A percentile compares a stretch with the other conserved stretches of the same genome.
Conservation (phyloP, 2,888 invertebrate genomes). For the Heliothis peltigera region DNA sequence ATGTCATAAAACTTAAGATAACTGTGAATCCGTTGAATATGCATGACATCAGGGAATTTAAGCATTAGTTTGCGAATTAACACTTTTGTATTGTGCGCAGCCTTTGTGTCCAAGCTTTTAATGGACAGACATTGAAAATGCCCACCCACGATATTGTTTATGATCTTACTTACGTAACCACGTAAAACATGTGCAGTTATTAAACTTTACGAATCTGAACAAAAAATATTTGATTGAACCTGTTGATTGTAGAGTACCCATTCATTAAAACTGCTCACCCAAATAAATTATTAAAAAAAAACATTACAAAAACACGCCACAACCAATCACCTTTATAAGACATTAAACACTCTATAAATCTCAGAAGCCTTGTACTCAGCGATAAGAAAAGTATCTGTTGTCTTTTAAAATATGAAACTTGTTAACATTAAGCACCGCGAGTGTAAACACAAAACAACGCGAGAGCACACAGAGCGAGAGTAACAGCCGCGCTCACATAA, state of each 20-base stretch:
- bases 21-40: slow-evolving; percentile 38
- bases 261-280: no score
- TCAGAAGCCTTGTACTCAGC: not conserved
- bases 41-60: slow-evolving; percentile 32
- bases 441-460: slow-evolving; percentile 10
- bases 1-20: slow-evolving; percentile 36
- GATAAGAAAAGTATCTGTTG: slow-evolving; percentile 1
- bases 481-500: slow-evolving; percentile 21
- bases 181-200: no score
- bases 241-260: no score
- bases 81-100: slow-evolving; percentile 46
- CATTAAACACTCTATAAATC: not conserved
- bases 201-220: no score
- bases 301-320: not conserved
- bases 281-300: no score
- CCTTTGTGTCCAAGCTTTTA: slow-evolving; percentile 21
- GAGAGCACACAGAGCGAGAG: slow-evolving; percentile 10
- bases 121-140: slow-evolving; percentile 40
- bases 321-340: not conserved
- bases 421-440: slow-evolving; percentile 8
- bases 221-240: no score
- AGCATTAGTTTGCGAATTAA: slow-evolving; percentile 51
- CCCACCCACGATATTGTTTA: slow-evolving; percentile 34
- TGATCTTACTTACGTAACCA: slow-evolving; percentile 26
- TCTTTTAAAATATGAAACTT: slow-evolving; percentile 19